A percentile compares a stretch with the other conserved stretches of the same genome.
phyloP scores from a whole-genome alignment of 2,888 invertebrate genomes.

The Agapostemon virescens region DNA sequence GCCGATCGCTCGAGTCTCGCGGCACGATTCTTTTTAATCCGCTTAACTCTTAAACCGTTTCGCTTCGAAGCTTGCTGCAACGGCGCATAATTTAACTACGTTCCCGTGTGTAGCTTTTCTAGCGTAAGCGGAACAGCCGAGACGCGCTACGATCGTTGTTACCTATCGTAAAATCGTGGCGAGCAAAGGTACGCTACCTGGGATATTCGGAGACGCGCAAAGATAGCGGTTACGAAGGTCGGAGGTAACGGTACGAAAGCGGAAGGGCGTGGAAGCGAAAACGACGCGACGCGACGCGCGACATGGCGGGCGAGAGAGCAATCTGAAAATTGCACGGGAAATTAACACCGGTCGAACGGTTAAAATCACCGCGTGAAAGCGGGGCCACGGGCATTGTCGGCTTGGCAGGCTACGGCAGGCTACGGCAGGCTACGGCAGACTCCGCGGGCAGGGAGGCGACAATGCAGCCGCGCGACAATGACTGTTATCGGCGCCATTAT shows the following conservation, averaged over 20 bases:
- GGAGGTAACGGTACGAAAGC: neutral
- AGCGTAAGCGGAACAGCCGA: no score
- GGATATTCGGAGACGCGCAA: neutral
- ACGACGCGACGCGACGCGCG: neutral
- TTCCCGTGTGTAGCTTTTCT: no score
- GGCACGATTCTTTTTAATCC: no score
- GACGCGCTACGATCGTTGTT: no score
- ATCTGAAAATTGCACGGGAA: constrained; percentile 11
- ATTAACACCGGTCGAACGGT: constrained; percentile 12
- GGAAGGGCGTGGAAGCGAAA: neutral
- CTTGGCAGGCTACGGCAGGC: neutral
- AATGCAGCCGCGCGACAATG: constrained; percentile 24
- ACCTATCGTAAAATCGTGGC: no score
- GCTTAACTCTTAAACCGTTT: no score
- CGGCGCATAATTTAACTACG: no score
- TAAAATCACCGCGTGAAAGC: constrained; percentile 18
- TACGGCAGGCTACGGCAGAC: neutral
- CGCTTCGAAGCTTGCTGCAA: no score
- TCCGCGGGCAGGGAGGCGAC: constrained; percentile 1
- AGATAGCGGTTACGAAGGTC: neutral
- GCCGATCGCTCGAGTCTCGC: neutral
- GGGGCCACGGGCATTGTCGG: neutral
- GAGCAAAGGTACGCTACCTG: no score
- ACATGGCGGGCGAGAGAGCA: neutral
- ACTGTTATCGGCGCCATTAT: constrained; percentile 34